Evolutionary conservation across 1,140 invertebrate species (phyloP).

Genomic region (Goniozus legneri): DNA sequence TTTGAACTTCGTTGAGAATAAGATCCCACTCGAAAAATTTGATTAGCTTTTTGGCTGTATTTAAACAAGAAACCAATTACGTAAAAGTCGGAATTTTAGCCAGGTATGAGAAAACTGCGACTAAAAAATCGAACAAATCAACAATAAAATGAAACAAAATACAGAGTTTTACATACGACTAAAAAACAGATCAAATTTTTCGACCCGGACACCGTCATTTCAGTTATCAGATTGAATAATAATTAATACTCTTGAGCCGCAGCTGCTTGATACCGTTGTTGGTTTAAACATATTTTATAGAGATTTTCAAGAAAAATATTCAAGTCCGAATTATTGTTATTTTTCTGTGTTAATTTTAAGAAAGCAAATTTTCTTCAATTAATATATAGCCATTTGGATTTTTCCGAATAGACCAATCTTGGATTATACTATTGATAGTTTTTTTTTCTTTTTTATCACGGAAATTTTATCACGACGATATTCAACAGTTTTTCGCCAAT

Average conservation of each 20-base stretch:
- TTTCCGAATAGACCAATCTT: background rate
- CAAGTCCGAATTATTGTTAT: background rate
- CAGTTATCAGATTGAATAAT: background rate
- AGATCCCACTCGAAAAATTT: too few species aligned
- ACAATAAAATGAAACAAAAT: too few species aligned
- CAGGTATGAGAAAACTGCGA: too few species aligned
- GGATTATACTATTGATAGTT: background rate
- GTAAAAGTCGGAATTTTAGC: too few species aligned
- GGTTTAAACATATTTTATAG: background rate
- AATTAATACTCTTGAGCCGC: background rate
- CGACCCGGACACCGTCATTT: background rate
- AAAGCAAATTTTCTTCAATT: background rate
- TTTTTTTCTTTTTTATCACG: background rate
- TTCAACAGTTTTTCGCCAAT: background rate
- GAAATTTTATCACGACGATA: background rate
- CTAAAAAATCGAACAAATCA: too few species aligned
- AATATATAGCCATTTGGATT: background rate
- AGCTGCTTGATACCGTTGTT: background rate
- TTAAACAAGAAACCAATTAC: too few species aligned
- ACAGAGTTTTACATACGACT: too few species aligned
- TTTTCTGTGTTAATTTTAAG: background rate
- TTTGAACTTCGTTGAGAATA: too few species aligned
- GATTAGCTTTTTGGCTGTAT: too few species aligned
- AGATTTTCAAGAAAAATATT: background rate
- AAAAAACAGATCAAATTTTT: too few species aligned